A percentile compares a stretch with the other conserved stretches of the same genome.
These are phyloP conservation scores for Semnornis frantzii DNA, from an alignment of 2,113 vertebrate genomes.

Conservation along the genomic window DNA sequence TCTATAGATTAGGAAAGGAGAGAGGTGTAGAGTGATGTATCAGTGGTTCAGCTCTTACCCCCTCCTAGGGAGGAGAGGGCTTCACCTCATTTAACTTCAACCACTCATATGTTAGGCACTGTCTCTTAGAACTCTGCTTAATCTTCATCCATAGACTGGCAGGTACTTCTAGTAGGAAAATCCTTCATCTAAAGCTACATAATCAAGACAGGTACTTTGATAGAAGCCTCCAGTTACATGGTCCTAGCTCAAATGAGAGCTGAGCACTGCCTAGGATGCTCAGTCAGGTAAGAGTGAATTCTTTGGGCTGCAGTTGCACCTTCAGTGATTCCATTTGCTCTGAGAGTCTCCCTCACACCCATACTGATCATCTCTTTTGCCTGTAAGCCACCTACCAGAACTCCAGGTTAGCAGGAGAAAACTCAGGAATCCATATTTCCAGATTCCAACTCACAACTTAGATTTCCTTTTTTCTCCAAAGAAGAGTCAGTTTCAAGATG, in stretches of 20 bases:
- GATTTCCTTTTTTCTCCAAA: neutral
- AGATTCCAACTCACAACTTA: neutral
- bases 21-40: neutral
- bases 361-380: neutral
- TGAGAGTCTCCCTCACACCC: neutral
- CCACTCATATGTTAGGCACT: rapidly evolving
- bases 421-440: neutral
- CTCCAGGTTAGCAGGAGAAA: neutral
- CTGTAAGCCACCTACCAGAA: neutral
- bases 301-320: neutral
- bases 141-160: neutral
- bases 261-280: neutral
- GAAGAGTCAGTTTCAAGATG: neutral
- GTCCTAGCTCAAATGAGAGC: neutral
- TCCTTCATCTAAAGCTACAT: neutral
- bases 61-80: neutral
- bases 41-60: neutral
- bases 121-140: neutral
- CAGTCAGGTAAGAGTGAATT: neutral
- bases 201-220: neutral
- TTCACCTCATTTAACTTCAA: neutral
- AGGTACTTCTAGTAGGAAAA: neutral
- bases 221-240: neutral
- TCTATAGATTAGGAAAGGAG: neutral
- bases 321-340: neutral